phyloP scores from a whole-genome alignment of 2,113 vertebrate species.

The Maccullochella peelii region DNA sequence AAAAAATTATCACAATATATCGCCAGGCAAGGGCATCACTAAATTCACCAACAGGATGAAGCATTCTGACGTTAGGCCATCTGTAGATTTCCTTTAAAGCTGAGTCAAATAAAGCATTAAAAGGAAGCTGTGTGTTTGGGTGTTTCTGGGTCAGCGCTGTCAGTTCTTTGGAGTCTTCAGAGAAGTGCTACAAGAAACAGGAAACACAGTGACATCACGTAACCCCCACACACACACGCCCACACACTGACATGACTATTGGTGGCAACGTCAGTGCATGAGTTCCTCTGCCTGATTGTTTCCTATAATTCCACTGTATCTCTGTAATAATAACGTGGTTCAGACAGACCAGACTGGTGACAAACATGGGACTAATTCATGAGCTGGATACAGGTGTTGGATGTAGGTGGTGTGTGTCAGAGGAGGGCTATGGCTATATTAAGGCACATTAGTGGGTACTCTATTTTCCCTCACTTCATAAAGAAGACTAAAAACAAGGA shows the following conservation, averaged over 20 bases:
- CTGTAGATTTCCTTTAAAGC: slow-evolving; percentile 8
- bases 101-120: slow-evolving; percentile 11
- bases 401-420: background rate
- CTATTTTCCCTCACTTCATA: background rate
- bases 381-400: background rate
- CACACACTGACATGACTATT: background rate
- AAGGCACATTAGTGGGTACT: background rate
- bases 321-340: background rate
- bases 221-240: background rate
- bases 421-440: background rate
- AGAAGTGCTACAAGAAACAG: slow-evolving; percentile 60
- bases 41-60: background rate
- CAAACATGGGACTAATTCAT: background rate
- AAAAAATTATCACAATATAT: background rate
- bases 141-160: background rate
- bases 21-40: background rate
- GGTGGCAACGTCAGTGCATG: background rate
- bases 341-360: background rate
- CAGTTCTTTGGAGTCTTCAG: slow-evolving; percentile 33
- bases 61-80: background rate
- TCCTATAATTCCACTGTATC: slow-evolving; percentile 6
- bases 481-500: background rate
- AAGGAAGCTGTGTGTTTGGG: background rate
- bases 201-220: slow-evolving; percentile 55
- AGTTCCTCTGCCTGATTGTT: slow-evolving; percentile 1